phyloP scores from a whole-genome alignment of 2,113 vertebrate genomes.

The Eurypyga helias region DNA sequence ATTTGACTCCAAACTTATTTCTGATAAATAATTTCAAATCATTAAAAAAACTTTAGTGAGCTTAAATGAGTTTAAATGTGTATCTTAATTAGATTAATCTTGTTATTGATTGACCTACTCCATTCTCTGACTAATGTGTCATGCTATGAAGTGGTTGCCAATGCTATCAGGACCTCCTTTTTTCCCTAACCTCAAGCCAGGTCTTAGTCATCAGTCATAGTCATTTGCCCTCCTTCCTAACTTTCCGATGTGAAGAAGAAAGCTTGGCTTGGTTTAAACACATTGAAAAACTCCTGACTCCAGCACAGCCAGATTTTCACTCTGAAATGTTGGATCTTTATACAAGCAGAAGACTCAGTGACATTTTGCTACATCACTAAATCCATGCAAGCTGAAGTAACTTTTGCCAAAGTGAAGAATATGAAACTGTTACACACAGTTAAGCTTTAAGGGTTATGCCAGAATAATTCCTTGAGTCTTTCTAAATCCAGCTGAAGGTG shows the following conservation, averaged over 20 bases:
- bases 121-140: neutral
- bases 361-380: slow-evolving; percentile 52
- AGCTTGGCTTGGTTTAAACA: neutral
- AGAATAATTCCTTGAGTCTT: slow-evolving; percentile 7
- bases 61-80: neutral
- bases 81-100: neutral
- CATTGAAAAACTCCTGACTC: neutral
- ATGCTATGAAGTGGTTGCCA: neutral
- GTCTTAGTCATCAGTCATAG: neutral
- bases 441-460: slow-evolving; percentile 31
- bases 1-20: neutral
- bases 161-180: neutral
- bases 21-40: neutral
- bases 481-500: slow-evolving; percentile 42
- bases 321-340: neutral
- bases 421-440: slow-evolving; percentile 15
- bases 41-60: neutral
- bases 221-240: neutral
- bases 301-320: neutral
- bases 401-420: slow-evolving; percentile 49
- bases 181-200: neutral
- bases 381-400: slow-evolving; percentile 7
- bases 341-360: neutral
- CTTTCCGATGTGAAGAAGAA: neutral
- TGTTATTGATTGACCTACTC: neutral